These are phyloP conservation scores for Trachelus tabidus DNA, from an alignment of 2,888 invertebrate genomes.

Conservation along the genomic window DNA sequence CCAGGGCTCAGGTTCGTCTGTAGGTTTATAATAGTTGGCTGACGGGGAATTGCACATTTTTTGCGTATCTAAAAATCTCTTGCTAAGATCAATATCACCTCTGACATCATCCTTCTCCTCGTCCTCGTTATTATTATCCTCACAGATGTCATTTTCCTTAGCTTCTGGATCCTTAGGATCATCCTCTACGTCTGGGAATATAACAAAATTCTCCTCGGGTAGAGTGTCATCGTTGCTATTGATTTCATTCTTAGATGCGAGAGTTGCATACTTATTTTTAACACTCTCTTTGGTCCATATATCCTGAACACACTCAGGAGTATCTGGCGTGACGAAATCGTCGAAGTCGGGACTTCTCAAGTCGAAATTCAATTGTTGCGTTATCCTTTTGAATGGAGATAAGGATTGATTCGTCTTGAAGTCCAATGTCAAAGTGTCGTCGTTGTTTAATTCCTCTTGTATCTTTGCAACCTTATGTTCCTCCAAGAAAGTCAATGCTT, in stretches of 20 bases:
- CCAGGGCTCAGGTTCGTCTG: conserved; percentile 86
- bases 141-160: conserved; percentile 19
- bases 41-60: conserved; percentile 76
- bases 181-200: conserved; percentile 71
- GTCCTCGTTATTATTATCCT: conserved; percentile 38
- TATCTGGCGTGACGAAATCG: conserved; percentile 77
- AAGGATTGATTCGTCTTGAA: conserved; percentile 68
- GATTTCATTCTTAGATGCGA: conserved; percentile 38
- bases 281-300: conserved; percentile 72
- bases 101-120: conserved; percentile 54
- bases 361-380: conserved; percentile 81
- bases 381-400: conserved; percentile 81
- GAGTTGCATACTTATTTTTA: conserved; percentile 52
- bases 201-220: conserved; percentile 69
- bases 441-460: conserved; percentile 49
- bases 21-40: conserved; percentile 82
- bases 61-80: conserved; percentile 68
- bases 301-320: conserved; percentile 72
- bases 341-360: conserved; percentile 79
- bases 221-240: conserved; percentile 56
- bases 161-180: conserved; percentile 43
- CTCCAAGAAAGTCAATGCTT: conserved; percentile 85
- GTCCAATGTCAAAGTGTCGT: conserved; percentile 45
- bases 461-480: conserved; percentile 74
- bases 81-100: conserved; percentile 56